phyloP scores from a whole-genome alignment of 37 sponge, comb jelly and placozoan genomes.

The Halisarca cf. caerulea region DNA sequence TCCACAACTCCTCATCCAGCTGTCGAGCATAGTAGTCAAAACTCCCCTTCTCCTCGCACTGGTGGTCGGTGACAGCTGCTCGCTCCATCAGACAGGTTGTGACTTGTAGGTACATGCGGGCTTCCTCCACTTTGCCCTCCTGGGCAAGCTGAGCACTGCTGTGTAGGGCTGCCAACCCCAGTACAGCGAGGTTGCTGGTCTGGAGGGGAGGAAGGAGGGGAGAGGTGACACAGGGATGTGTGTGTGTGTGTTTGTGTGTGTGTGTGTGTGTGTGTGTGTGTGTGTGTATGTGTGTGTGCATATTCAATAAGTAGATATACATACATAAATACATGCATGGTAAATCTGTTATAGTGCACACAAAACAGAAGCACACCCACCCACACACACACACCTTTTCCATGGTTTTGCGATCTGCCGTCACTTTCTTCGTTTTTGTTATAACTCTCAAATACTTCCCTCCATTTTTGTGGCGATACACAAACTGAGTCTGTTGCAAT shows the following conservation, averaged over 20 bases:
- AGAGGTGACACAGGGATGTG: neutral
- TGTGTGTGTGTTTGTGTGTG: neutral
- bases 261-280: neutral
- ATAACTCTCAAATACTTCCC: constrained; percentile 83
- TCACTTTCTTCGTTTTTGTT: constrained; percentile 54
- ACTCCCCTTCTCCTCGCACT: constrained; percentile 87
- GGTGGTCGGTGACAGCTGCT: constrained; percentile 66
- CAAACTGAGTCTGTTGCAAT: constrained; percentile 74
- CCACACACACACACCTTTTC: constrained; percentile 54
- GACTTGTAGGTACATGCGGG: constrained; percentile 73
- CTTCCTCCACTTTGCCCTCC: constrained; percentile 70
- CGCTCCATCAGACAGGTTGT: constrained; percentile 64
- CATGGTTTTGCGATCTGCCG: constrained; percentile 44
- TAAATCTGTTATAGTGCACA: no score
- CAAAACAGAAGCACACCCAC: no score
- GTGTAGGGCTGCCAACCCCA: constrained; percentile 86
- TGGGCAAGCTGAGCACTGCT: constrained; percentile 73
- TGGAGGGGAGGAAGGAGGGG: neutral
- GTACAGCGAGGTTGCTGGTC: constrained; percentile 73
- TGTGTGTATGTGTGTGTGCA: neutral
- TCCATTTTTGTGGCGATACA: constrained; percentile 80
- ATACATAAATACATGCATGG: neutral
- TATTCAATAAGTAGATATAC: neutral
- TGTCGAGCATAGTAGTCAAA: constrained; percentile 51
- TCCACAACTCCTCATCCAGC: constrained; percentile 69